Evolutionary conservation across 2,888 invertebrate species (phyloP).

Genomic region (Nephrotoma flavescens): DNA sequence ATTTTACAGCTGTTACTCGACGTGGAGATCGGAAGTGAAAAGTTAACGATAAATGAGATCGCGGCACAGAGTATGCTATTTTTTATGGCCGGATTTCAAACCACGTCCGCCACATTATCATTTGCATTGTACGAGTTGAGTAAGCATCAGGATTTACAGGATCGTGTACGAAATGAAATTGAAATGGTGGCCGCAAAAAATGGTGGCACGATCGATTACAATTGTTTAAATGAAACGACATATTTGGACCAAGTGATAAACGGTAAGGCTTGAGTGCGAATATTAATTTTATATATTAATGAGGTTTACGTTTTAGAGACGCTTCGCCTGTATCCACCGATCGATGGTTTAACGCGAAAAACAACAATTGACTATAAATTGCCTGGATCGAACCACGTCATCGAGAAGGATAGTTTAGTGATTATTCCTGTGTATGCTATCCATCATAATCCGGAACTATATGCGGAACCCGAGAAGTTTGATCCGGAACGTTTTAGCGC

Average conservation of each 20-base stretch:
- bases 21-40: background rate
- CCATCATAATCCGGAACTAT: conserved; percentile 32
- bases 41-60: conserved; percentile 14
- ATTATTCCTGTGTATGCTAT: conserved; percentile 24
- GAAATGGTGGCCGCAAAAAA: conserved; percentile 20
- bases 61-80: conserved; percentile 32
- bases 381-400: conserved; percentile 17
- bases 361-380: conserved; percentile 25
- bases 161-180: conserved; percentile 22
- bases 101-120: conserved; percentile 29
- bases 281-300: background rate
- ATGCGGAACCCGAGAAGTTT: conserved; percentile 31
- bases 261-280: conserved; percentile 22
- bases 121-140: conserved; percentile 28
- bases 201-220: conserved; percentile 26
- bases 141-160: conserved; percentile 26
- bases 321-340: conserved; percentile 33
- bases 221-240: conserved; percentile 26
- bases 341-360: conserved; percentile 23
- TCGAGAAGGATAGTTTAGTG: conserved; percentile 19
- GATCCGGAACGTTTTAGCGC: conserved; percentile 33
- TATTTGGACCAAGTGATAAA: conserved; percentile 30
- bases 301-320: conserved; percentile 24
- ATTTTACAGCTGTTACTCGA: conserved; percentile 15
- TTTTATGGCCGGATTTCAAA: conserved; percentile 33